These are phyloP conservation scores for Hypena proboscidalis DNA, from an alignment of 2,888 invertebrate species.

Conservation along the genomic window DNA sequence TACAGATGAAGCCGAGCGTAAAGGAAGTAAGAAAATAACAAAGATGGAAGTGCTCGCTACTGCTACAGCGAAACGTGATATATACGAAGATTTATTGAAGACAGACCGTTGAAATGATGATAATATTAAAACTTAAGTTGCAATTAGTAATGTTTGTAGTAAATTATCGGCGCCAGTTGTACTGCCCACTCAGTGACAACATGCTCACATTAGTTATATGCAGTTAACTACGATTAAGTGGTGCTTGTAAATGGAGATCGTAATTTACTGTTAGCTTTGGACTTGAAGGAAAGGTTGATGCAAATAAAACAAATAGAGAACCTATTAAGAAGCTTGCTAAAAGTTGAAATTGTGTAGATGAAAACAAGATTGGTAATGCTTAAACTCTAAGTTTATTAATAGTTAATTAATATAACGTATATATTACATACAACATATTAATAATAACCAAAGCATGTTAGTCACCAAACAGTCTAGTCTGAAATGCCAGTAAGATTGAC, in stretches of 20 bases:
- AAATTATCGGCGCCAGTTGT: constrained; percentile 53
- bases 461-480: constrained; percentile 42
- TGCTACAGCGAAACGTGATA: constrained; percentile 42
- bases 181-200: constrained; percentile 45
- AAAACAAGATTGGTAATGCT: too few relatives aligned
- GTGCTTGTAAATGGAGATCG: constrained; percentile 42
- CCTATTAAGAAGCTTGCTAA: too few relatives aligned
- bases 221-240: constrained; percentile 55
- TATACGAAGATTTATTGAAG: constrained; percentile 50
- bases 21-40: constrained; percentile 67
- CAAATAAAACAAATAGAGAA: constrained; percentile 3
- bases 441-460: constrained; percentile 36
- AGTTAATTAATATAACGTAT: constrained; percentile 12
- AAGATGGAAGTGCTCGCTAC: constrained; percentile 46
- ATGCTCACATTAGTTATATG: constrained; percentile 49
- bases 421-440: background rate
- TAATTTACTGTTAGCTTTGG: constrained; percentile 34
- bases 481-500: constrained; percentile 52
- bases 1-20: constrained; percentile 68
- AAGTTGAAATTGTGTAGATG: too few relatives aligned
- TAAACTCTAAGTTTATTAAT: background rate
- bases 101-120: constrained; percentile 31
- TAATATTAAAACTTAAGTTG: constrained; percentile 33
- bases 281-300: constrained; percentile 28
- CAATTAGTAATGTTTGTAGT: constrained; percentile 55